Evolutionary conservation across 2,113 vertebrate species (phyloP).

Genomic region (Xenotilapia leptura): DNA sequence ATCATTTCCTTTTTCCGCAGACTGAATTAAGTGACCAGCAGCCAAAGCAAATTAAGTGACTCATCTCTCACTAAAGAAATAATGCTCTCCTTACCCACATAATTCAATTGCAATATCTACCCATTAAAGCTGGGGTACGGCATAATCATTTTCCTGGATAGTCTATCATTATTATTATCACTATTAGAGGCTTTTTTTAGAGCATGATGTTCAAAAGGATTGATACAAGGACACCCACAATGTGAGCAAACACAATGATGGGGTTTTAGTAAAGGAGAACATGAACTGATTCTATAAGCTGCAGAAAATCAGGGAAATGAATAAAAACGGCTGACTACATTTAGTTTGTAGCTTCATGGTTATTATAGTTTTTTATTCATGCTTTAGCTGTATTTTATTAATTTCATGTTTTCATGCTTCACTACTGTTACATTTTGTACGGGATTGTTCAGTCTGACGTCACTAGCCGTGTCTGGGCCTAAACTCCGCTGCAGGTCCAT

Average conservation of each 20-base stretch:
- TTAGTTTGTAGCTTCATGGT: rapidly evolving
- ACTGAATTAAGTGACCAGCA: slow-evolving; percentile 43
- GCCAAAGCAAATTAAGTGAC: slow-evolving; percentile 40
- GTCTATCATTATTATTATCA: not conserved
- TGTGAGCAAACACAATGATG: not conserved
- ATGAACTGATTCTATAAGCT: not conserved
- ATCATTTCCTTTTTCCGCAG: slow-evolving; percentile 22
- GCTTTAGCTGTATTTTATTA: not conserved
- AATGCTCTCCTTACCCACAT: slow-evolving; percentile 13
- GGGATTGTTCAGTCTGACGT: too few relatives aligned
- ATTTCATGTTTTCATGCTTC: not conserved
- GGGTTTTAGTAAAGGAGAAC: not conserved
- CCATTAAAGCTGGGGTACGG: slow-evolving; percentile 1
- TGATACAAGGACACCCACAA: not conserved
- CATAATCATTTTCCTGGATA: not conserved
- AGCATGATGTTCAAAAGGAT: not conserved
- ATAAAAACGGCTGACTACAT: rapidly evolving
- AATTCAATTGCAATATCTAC: slow-evolving; percentile 39
- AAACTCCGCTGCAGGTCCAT: too few relatives aligned
- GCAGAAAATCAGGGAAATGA: not conserved
- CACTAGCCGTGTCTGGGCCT: too few relatives aligned
- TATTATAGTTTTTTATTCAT: not conserved
- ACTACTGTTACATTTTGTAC: not conserved
- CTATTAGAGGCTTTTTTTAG: not conserved
- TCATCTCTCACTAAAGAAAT: slow-evolving; percentile 40